These are phyloP conservation scores for Cantharis nigra DNA, from an alignment of 2,888 invertebrate genomes.

Conservation along the genomic window DNA sequence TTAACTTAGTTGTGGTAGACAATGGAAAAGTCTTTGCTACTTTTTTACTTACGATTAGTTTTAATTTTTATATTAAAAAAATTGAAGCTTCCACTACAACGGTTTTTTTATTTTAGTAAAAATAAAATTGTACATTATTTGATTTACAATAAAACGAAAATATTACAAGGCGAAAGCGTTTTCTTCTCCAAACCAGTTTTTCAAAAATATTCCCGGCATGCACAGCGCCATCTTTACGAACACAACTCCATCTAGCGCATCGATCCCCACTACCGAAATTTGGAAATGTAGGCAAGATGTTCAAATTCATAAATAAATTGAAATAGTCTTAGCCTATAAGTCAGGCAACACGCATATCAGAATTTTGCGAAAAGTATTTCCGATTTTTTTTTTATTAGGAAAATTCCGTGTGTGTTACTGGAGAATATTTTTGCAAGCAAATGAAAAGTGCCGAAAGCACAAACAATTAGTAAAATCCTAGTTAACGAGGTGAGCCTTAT, in stretches of 20 bases:
- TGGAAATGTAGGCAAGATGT: background rate
- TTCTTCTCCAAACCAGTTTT: background rate
- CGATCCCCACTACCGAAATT: background rate
- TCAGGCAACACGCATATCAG: slow-evolving; percentile 26
- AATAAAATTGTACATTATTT: background rate
- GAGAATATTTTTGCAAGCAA: background rate
- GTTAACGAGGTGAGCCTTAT: background rate
- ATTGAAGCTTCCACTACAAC: background rate
- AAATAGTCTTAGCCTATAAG: slow-evolving; percentile 12
- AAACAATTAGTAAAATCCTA: background rate
- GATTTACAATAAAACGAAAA: background rate
- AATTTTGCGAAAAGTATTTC: background rate
- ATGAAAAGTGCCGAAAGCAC: background rate
- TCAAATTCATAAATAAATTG: background rate
- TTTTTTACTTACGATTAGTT: background rate
- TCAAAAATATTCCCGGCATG: background rate
- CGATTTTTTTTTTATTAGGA: background rate
- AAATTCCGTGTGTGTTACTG: background rate
- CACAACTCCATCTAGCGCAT: background rate
- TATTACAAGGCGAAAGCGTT: background rate
- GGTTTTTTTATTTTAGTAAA: background rate
- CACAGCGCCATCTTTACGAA: background rate
- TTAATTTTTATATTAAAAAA: background rate
- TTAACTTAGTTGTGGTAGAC: background rate
- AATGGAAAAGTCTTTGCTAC: background rate